These are phyloP conservation scores for Astatoreochromis straeleni DNA, from an alignment of 2,113 vertebrate genomes.

Conservation along the genomic window DNA sequence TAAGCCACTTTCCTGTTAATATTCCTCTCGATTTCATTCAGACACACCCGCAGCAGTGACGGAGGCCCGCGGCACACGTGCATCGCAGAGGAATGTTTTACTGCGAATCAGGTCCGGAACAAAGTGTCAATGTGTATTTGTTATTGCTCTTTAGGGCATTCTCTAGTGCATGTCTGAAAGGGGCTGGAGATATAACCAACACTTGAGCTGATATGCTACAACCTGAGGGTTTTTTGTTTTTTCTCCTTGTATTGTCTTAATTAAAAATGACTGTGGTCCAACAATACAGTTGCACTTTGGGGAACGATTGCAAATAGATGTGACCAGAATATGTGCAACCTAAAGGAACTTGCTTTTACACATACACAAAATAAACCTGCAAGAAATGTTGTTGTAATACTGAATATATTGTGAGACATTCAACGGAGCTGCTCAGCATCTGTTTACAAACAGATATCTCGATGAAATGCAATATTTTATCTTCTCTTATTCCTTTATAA, in stretches of 20 bases:
- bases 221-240: neutral
- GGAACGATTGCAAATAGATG: neutral
- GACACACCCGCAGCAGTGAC: neutral
- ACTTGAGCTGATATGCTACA: neutral
- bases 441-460: slow-evolving; percentile 31
- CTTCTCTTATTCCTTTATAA: slow-evolving; percentile 13
- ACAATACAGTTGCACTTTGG: slow-evolving; percentile 2
- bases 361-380: slow-evolving; percentile 6
- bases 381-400: slow-evolving; percentile 10
- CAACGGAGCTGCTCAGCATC: slow-evolving; percentile 18
- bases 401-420: slow-evolving; percentile 28
- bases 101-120: neutral
- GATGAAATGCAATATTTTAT: slow-evolving; percentile 61
- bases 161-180: neutral
- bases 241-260: neutral
- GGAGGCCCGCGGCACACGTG: neutral
- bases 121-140: neutral
- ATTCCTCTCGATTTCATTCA: neutral
- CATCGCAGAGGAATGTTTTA: neutral
- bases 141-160: neutral
- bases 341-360: slow-evolving; percentile 21
- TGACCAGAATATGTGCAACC: slow-evolving; percentile 3
- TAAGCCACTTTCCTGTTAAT: neutral
- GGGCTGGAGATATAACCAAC: neutral
- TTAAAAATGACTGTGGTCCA: slow-evolving; percentile 25